A percentile compares a stretch with the other conserved stretches of the same genome.
Conservation (phyloP, 2,888 invertebrate genomes). For the Andrena praecox region DNA sequence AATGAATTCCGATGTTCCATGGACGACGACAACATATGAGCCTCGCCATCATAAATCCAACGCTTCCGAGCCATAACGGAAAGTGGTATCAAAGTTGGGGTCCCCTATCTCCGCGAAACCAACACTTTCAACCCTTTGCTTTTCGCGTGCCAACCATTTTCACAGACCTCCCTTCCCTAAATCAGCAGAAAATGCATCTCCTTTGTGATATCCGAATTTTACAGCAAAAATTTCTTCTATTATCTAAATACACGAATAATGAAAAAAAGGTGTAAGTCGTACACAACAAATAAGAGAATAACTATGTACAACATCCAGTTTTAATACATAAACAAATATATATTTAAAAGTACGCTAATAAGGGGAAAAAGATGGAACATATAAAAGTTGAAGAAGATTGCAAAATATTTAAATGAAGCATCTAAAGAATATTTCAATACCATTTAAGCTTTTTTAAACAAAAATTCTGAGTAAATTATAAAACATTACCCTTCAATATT, state of each 20-base stretch:
- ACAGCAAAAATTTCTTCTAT: not conserved
- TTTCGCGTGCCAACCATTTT: not conserved
- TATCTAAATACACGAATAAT: not conserved
- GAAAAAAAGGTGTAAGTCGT: not conserved
- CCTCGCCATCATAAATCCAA: slow-evolving; percentile 76
- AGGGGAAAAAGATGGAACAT: too few relatives aligned
- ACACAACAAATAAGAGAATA: not conserved
- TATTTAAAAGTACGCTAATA: too few relatives aligned
- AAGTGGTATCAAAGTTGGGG: slow-evolving; percentile 76
- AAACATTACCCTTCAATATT: too few relatives aligned
- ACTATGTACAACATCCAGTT: not conserved
- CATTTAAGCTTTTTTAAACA: too few relatives aligned
- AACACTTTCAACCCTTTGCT: slow-evolving; percentile 21
- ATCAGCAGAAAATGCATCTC: slow-evolving; percentile 14
- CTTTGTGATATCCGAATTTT: not conserved
- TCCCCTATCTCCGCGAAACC: slow-evolving; percentile 43
- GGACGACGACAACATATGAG: slow-evolving; percentile 51
- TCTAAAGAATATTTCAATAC: too few relatives aligned
- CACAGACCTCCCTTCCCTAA: not conserved
- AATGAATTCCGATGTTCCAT: slow-evolving; percentile 67
- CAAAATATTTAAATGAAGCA: too few relatives aligned
- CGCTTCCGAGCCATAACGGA: slow-evolving; percentile 78
- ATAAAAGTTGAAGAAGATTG: too few relatives aligned
- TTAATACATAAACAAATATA: too few relatives aligned
- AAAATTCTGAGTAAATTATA: too few relatives aligned